These are phyloP conservation scores for Magallana nippona DNA, from an alignment of 2,888 invertebrate species.

Conservation along the genomic window DNA sequence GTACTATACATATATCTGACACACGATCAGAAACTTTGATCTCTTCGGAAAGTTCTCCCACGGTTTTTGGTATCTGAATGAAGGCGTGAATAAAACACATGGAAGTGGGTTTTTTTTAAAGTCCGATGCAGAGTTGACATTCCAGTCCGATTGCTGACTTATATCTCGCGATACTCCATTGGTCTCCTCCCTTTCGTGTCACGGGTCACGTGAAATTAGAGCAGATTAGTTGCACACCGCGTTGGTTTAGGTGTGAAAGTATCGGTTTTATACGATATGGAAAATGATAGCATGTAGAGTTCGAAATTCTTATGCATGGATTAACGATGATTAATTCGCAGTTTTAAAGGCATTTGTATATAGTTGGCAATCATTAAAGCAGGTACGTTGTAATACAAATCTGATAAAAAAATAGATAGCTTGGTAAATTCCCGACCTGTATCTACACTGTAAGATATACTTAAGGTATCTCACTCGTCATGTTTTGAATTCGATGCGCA, in stretches of 20 bases:
- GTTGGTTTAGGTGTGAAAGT: constrained; percentile 19
- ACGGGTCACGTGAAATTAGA: constrained; percentile 2
- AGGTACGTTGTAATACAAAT: too few relatives aligned
- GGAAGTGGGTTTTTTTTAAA: too few relatives aligned
- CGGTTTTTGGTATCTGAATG: too few relatives aligned
- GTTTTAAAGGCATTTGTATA: background rate
- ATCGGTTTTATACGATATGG: background rate
- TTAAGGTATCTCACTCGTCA: too few relatives aligned
- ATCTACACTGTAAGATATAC: too few relatives aligned
- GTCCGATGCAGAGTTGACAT: background rate
- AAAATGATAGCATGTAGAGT: constrained; percentile 17
- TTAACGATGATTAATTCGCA: background rate
- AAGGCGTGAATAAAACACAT: too few relatives aligned
- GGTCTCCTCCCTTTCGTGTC: background rate
- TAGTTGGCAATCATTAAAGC: background rate
- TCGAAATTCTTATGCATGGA: background rate
- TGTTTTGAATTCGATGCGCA: too few relatives aligned
- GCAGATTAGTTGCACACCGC: constrained; percentile 14
- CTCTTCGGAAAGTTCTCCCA: too few relatives aligned
- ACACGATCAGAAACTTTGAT: too few relatives aligned
- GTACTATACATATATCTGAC: too few relatives aligned
- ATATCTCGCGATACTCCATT: background rate
- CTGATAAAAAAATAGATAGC: too few relatives aligned
- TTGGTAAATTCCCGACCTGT: too few relatives aligned
- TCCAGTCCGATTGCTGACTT: background rate